These are phyloP conservation scores for Eudemis profundana DNA, from an alignment of 2,888 invertebrate genomes.

Conservation along the genomic window DNA sequence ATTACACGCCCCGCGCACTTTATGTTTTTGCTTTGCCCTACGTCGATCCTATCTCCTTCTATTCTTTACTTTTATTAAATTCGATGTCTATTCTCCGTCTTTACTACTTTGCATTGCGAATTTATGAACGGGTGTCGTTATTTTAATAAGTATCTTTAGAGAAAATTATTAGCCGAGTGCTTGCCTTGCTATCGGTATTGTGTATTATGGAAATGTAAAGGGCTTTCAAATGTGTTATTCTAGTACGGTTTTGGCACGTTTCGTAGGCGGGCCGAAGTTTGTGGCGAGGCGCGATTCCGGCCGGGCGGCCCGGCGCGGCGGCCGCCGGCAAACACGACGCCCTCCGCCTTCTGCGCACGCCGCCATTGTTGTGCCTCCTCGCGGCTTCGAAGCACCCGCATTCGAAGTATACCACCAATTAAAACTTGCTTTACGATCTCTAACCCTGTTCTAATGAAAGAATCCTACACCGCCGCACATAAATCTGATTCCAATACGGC, in stretches of 20 bases:
- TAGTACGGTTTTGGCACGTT: slow-evolving; percentile 53
- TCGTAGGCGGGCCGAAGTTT: slow-evolving; percentile 60
- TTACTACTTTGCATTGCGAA: slow-evolving; percentile 52
- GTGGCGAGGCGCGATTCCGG: slow-evolving; percentile 64
- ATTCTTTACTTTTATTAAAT: slow-evolving; percentile 65
- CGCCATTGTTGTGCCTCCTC: slow-evolving; percentile 68
- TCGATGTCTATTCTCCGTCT: slow-evolving; percentile 53
- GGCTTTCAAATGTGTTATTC: slow-evolving; percentile 39
- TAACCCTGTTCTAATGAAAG: slow-evolving; percentile 66
- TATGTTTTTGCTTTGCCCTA: slow-evolving; percentile 60
- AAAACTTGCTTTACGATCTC: slow-evolving; percentile 71
- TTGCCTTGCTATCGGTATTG: neutral
- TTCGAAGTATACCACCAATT: slow-evolving; percentile 66
- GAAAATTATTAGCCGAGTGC: slow-evolving; percentile 7
- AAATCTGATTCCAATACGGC: slow-evolving; percentile 60
- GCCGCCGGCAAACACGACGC: slow-evolving; percentile 73
- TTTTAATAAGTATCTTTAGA: slow-evolving; percentile 23
- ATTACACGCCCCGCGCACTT: slow-evolving; percentile 63
- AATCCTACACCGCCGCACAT: slow-evolving; percentile 58
- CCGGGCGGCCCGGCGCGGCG: slow-evolving; percentile 63
- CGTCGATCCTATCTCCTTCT: slow-evolving; percentile 56
- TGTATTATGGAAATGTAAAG: slow-evolving; percentile 20
- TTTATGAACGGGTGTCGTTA: slow-evolving; percentile 50
- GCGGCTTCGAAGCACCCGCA: slow-evolving; percentile 59
- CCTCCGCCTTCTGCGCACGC: slow-evolving; percentile 77